phyloP scores from a whole-genome alignment of 2,888 invertebrate species.

The Polyploca ridens region DNA sequence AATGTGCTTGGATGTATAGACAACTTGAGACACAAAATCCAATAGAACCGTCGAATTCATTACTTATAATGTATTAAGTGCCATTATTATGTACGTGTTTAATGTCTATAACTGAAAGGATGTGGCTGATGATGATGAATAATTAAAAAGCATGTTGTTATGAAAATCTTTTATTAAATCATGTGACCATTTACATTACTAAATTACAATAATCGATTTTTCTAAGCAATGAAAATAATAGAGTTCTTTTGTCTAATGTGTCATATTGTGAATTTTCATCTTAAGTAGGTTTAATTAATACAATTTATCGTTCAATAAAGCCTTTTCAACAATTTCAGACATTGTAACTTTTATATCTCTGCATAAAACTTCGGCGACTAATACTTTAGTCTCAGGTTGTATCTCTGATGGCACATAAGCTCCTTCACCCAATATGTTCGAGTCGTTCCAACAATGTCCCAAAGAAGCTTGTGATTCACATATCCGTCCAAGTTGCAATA shows the following conservation, averaged over 20 bases:
- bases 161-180: not conserved
- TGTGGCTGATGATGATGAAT: not conserved
- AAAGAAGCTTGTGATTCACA: constrained; percentile 93
- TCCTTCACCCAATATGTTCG: constrained; percentile 74
- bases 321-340: constrained; percentile 86
- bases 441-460: constrained; percentile 84
- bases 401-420: constrained; percentile 74
- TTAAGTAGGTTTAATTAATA: constrained; percentile 68
- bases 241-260: too few species aligned
- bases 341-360: constrained; percentile 83
- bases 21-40: constrained; percentile 90
- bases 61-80: constrained; percentile 81
- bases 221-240: too few species aligned
- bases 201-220: too few species aligned
- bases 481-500: constrained; percentile 94
- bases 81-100: constrained; percentile 7
- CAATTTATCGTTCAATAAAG: constrained; percentile 87
- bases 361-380: constrained; percentile 78
- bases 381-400: constrained; percentile 75
- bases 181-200: too few species aligned
- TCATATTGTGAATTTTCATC: not conserved
- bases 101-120: not conserved
- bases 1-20: constrained; percentile 92
- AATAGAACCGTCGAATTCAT: constrained; percentile 82
- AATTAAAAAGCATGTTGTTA: not conserved